phyloP scores from a whole-genome alignment of 2,888 invertebrate genomes.

The Encarsia formosa region DNA sequence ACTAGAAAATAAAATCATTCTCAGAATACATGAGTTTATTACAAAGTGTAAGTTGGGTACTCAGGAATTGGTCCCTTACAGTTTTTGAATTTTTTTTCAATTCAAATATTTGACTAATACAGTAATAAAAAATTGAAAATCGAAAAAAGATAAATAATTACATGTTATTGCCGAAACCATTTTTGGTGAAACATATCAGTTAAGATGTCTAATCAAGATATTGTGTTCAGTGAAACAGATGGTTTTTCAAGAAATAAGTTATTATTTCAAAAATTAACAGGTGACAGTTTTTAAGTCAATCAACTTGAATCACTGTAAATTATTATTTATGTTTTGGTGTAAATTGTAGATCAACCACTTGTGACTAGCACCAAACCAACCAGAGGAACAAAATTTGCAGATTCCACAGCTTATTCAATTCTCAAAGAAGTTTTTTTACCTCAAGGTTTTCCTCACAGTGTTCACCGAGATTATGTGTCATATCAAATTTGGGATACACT shows the following conservation, averaged over 20 bases:
- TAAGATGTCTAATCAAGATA: constrained; percentile 15
- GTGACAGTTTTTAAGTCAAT: constrained; percentile 2
- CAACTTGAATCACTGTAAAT: not conserved
- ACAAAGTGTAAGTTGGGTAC: no score
- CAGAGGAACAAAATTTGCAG: constrained; percentile 22
- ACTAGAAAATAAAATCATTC: no score
- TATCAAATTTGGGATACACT: constrained; percentile 93
- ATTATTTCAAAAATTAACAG: constrained; percentile 11
- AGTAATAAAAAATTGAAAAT: no score
- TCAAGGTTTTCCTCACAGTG: constrained; percentile 87
- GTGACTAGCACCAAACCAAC: constrained; percentile 17
- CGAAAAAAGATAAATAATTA: no score
- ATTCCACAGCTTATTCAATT: constrained; percentile 35
- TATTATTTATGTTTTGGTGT: not conserved
- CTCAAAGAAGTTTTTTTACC: constrained; percentile 71
- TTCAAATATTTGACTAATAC: no score
- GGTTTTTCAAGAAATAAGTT: constrained; percentile 18
- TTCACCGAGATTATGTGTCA: constrained; percentile 81
- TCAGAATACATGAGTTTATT: no score
- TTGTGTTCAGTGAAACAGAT: constrained; percentile 18
- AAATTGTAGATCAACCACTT: constrained; percentile 18
- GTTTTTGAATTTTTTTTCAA: no score
- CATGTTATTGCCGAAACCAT: no score
- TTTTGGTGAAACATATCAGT: no score
- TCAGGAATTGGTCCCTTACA: no score